Conservation (phyloP, 2,888 invertebrate genomes). For the Lydus trimaculatus region DNA sequence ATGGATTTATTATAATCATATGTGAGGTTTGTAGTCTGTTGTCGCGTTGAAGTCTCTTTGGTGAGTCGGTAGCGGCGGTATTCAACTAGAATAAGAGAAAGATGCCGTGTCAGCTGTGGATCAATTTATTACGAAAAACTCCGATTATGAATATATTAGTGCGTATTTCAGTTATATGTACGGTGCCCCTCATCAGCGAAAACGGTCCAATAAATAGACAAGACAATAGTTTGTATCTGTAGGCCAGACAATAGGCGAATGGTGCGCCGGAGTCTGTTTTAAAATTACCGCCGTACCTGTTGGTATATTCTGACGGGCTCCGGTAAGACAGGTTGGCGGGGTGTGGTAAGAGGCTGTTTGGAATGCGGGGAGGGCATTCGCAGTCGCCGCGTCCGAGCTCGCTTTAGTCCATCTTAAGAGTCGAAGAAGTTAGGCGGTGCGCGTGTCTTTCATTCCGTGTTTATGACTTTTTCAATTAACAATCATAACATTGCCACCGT, state of each 20-base stretch:
- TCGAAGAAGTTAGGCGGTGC: constrained; percentile 47
- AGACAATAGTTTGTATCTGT: constrained; percentile 59
- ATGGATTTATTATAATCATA: constrained; percentile 52
- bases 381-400: constrained; percentile 49
- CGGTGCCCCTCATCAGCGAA: constrained; percentile 48
- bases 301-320: constrained; percentile 40
- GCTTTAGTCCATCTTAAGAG: constrained; percentile 58
- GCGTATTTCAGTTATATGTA: constrained; percentile 49
- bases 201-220: constrained; percentile 55
- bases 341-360: constrained; percentile 57
- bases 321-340: constrained; percentile 53
- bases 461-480: neutral
- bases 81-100: constrained; percentile 22
- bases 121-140: constrained; percentile 46
- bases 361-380: constrained; percentile 58
- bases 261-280: constrained; percentile 43
- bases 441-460: constrained; percentile 36
- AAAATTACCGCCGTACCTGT: constrained; percentile 54
- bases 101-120: constrained; percentile 33
- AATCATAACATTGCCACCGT: neutral
- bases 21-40: constrained; percentile 39
- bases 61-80: constrained; percentile 14
- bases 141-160: constrained; percentile 55
- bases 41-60: constrained; percentile 25
- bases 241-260: constrained; percentile 54